phyloP scores from a whole-genome alignment of 2,888 invertebrate species.

The Meghimatium bilineatum region DNA sequence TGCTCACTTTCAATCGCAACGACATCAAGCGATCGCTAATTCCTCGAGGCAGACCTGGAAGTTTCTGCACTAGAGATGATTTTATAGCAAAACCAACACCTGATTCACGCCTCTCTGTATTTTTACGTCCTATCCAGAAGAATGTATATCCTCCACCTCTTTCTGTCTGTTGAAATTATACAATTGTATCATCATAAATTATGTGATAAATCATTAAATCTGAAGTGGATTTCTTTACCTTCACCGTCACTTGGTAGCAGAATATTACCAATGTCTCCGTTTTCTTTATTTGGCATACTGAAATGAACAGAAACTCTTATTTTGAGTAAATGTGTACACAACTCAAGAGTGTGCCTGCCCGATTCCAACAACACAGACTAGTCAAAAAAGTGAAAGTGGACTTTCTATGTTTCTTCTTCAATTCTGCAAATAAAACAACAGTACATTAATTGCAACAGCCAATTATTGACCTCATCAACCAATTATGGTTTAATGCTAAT shows the following conservation, averaged over 20 bases:
- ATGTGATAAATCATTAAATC: conserved; percentile 54
- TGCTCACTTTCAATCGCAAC: too few relatives aligned
- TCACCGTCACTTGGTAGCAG: conserved; percentile 71
- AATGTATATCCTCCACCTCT: too few relatives aligned
- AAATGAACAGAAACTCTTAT: not conserved
- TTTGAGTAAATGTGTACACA: too few relatives aligned
- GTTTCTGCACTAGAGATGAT: too few relatives aligned
- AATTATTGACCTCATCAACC: not conserved
- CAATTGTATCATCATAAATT: not conserved
- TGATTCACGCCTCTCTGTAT: too few relatives aligned
- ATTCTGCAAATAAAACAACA: not conserved
- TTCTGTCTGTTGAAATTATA: too few relatives aligned
- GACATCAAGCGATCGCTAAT: too few relatives aligned
- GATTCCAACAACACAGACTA: not conserved
- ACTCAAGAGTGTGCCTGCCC: not conserved
- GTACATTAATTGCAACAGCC: not conserved
- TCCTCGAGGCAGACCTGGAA: too few relatives aligned
- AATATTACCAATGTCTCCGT: conserved; percentile 60
- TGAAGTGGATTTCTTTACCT: conserved; percentile 17
- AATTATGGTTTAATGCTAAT: not conserved
- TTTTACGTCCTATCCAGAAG: too few relatives aligned
- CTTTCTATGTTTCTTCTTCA: not conserved
- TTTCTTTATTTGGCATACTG: conserved; percentile 35
- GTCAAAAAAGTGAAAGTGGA: not conserved
- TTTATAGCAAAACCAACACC: too few relatives aligned